Evolutionary conservation across 2,888 invertebrate species (phyloP).

Genomic region (Spilosoma lubricipeda): DNA sequence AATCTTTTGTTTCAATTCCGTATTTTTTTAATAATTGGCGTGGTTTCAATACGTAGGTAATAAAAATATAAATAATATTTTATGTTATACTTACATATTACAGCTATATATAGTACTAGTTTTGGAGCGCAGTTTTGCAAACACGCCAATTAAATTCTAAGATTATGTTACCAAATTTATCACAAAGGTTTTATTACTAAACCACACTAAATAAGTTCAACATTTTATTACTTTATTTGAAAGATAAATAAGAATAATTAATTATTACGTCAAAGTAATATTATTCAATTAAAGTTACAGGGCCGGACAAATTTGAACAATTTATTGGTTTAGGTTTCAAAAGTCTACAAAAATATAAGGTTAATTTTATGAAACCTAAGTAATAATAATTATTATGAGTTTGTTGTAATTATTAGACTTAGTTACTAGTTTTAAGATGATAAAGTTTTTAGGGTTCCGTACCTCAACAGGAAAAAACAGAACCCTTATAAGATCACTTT

Average conservation of each 20-base stretch:
- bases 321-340: conserved; percentile 8
- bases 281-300: conserved; percentile 6
- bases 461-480: no score
- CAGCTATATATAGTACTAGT: no score
- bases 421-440: background rate
- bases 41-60: no score
- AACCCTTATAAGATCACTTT: no score
- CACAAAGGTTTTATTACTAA: background rate
- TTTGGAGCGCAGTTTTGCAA: no score
- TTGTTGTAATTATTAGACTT: background rate
- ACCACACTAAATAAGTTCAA: background rate
- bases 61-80: no score
- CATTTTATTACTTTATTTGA: background rate
- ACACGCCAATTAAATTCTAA: background rate
- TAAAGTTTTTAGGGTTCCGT: no score
- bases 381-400: background rate
- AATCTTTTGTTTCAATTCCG: background rate
- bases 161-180: background rate
- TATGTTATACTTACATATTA: no score
- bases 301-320: conserved; percentile 2
- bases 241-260: conserved; percentile 10
- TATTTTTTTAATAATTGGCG: no score
- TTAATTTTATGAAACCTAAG: background rate
- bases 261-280: background rate
- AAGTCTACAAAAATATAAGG: background rate